Conservation (phyloP, 2,113 vertebrate species). For the Dicrurus megarhynchus region DNA sequence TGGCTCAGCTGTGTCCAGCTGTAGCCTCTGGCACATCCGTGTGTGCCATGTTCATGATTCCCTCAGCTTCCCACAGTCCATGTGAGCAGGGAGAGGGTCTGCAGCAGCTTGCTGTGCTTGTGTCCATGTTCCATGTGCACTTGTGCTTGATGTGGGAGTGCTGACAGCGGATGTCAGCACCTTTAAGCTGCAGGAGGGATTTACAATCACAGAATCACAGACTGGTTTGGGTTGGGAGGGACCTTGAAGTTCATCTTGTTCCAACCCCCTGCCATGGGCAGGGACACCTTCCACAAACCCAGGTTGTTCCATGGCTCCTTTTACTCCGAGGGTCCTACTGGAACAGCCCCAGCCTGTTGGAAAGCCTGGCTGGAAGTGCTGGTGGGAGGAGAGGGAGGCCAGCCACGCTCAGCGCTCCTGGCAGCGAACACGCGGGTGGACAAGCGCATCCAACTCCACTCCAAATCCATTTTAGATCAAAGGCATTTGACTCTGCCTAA, state of each 20-base stretch:
- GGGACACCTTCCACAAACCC: too few species aligned
- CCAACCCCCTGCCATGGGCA: background rate
- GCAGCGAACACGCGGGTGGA: fast-evolving
- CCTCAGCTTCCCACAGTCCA: background rate
- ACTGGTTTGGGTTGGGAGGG: background rate
- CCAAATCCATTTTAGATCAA: background rate
- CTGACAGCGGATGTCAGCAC: background rate
- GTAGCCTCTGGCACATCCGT: background rate
- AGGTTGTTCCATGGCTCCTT: background rate
- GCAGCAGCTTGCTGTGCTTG: background rate
- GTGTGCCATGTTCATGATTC: fast-evolving
- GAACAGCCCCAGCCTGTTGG: background rate
- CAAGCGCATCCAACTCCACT: background rate
- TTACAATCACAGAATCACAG: background rate
- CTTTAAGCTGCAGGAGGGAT: background rate
- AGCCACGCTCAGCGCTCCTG: background rate
- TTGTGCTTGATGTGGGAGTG: background rate
- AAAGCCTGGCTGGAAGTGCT: background rate
- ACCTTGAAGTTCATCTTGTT: background rate
- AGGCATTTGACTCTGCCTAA: background rate
- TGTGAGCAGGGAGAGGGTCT: background rate
- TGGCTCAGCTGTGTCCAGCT: too few species aligned
- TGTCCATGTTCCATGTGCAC: fast-evolving
- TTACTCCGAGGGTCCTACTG: background rate
- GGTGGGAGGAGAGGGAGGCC: background rate